Base-by-base conservation (phyloP, 2,888 invertebrate species). In the Tolmerus cingulatus region DNA sequence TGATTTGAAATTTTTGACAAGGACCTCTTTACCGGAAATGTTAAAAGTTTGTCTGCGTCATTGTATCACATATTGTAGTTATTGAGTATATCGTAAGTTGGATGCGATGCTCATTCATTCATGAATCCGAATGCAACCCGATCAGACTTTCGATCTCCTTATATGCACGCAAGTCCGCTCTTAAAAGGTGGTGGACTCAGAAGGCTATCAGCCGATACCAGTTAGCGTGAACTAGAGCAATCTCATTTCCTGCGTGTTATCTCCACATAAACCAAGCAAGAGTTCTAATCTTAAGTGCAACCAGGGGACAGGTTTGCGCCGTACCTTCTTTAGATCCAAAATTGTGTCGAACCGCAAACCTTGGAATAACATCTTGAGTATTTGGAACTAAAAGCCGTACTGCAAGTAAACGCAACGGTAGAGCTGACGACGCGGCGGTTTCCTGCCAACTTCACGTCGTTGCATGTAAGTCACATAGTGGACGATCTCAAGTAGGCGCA, bases 141-240 rank as follows among this genome's bases (percentile, higher is more conserved):
- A 51, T n/a, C 66, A 23, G 66, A 66, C 27, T 66, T 66, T 66
- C 51, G 7, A 19, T 66, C 66, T 23, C 66, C 66, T 66, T 66
- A 23, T 66, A 66, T 27, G 66, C 23, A 66, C 9, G 3, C 66
- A 66, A 66, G 27, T 27, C 27, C 66, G 27, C 40, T 19, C 8
- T 66, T 66, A 27, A 66, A 12, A 66, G 3, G 30, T 46, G 27
- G 51, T 27, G 40, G 14, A 79, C 46, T 19, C 30, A 79, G 43
- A 79, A 51, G 79, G 79, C 23, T 23, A 79, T 27, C 51, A 23
- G 27, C 30, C 23, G 19, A 79, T 79, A 55, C 79, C 55, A 55
- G 79, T 51, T 55, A 79, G 7, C 30, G 27, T 51, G 55, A 79
- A 79, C 79, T 79, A 55, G 79, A 79, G 23, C 51, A 79, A 37